These are phyloP conservation scores for Leptobrachium leishanense DNA, from an alignment of 2,113 vertebrate genomes.

Conservation along the genomic window DNA sequence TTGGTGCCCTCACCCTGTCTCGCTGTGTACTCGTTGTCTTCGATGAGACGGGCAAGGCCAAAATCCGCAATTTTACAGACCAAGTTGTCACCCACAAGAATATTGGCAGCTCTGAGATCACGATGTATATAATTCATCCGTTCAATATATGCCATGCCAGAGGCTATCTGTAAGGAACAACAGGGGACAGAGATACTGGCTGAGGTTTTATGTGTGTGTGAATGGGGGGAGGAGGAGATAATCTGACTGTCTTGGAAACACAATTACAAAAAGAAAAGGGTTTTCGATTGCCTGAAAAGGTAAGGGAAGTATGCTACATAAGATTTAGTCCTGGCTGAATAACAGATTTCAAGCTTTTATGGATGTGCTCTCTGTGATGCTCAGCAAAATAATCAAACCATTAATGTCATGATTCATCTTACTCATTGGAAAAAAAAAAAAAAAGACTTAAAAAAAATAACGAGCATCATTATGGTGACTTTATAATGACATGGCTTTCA, in stretches of 20 bases:
- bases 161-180: slow-evolving; percentile 73
- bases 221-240: background rate
- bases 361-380: no score
- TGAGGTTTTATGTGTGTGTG: background rate
- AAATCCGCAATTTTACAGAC: slow-evolving; percentile 98
- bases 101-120: slow-evolving; percentile 93
- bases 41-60: slow-evolving; percentile 90
- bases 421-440: no score
- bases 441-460: no score
- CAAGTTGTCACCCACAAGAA: slow-evolving; percentile 90
- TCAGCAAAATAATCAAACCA: no score
- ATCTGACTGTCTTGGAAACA: background rate
- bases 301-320: background rate
- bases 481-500: no score
- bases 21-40: slow-evolving; percentile 94
- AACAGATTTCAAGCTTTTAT: no score
- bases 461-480: no score
- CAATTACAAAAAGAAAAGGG: background rate
- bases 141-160: slow-evolving; percentile 97
- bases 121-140: slow-evolving; percentile 98
- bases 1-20: slow-evolving; percentile 78
- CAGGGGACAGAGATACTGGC: background rate
- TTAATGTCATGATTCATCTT: no score
- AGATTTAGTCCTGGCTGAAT: no score
- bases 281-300: background rate